Conservation (phyloP, 1,140 invertebrate genomes). For the Lanistes nyassanus region DNA sequence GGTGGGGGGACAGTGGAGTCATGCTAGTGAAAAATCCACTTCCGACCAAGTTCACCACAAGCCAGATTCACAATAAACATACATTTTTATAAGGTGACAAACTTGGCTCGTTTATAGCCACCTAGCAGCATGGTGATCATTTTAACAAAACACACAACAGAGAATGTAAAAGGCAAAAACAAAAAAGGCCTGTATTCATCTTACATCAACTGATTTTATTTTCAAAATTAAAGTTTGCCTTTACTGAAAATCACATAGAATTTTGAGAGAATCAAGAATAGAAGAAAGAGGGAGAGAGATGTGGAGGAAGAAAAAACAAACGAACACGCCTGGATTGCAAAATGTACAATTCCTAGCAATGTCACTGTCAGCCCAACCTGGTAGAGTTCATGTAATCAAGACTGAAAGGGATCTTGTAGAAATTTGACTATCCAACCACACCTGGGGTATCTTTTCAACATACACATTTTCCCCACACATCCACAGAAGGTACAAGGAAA, state of each 20-base stretch:
- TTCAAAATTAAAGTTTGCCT: slow-evolving; percentile 19
- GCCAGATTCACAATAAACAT: too few species aligned
- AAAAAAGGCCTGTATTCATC: too few species aligned
- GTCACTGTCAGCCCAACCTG: not conserved
- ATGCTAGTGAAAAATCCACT: too few species aligned
- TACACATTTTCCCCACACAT: not conserved
- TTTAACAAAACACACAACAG: too few species aligned
- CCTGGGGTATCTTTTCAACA: not conserved
- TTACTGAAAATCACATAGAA: slow-evolving; percentile 21
- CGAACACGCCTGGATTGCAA: slow-evolving; percentile 22
- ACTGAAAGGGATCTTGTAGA: not conserved
- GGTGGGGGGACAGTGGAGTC: too few species aligned
- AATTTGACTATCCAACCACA: not conserved
- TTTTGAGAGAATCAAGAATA: slow-evolving; percentile 9
- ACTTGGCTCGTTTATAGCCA: too few species aligned
- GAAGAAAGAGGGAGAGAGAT: slow-evolving; percentile 4
- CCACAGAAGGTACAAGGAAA: not conserved
- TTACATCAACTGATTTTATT: slow-evolving; percentile 26
- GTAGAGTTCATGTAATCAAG: not conserved
- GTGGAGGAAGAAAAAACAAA: not conserved
- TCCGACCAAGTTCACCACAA: too few species aligned
- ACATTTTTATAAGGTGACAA: too few species aligned
- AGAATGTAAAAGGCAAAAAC: too few species aligned
- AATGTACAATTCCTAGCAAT: not conserved
- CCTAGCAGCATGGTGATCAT: too few species aligned